Conservation (phyloP, 2,888 invertebrate species). For the Ptilodon capucinus region DNA sequence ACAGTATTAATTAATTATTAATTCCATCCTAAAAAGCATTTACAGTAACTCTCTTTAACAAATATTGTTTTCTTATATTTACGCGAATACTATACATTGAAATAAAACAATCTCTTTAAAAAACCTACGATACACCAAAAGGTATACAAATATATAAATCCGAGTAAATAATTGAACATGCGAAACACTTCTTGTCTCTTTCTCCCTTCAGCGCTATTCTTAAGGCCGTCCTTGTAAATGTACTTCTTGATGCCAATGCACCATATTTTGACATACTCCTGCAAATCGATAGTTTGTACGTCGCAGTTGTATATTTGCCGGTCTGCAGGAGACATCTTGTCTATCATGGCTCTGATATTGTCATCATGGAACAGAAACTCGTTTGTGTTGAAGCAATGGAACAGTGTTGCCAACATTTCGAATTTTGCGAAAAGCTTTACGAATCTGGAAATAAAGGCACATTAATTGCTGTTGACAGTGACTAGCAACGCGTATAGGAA, state of each 20-base stretch:
- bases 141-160: neutral
- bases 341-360: conserved; percentile 13
- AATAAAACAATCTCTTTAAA: too few relatives aligned
- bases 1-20: too few relatives aligned
- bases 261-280: conserved; percentile 6
- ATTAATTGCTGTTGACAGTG: neutral
- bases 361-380: conserved; percentile 13
- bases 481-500: too few relatives aligned
- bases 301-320: conserved; percentile 14
- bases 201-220: neutral
- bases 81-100: too few relatives aligned
- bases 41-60: neutral
- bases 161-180: neutral
- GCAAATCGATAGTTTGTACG: conserved; percentile 5
- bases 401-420: conserved; percentile 11
- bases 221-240: conserved; percentile 11
- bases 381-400: conserved; percentile 4
- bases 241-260: conserved; percentile 3
- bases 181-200: neutral
- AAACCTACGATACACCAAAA: neutral
- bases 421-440: conserved; percentile 11
- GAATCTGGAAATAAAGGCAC: conserved; percentile 6
- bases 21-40: neutral
- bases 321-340: conserved; percentile 10
- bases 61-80: too few relatives aligned